phyloP scores from a whole-genome alignment of 2,797 vertebrate genomes.

The Zalophus californianus region DNA sequence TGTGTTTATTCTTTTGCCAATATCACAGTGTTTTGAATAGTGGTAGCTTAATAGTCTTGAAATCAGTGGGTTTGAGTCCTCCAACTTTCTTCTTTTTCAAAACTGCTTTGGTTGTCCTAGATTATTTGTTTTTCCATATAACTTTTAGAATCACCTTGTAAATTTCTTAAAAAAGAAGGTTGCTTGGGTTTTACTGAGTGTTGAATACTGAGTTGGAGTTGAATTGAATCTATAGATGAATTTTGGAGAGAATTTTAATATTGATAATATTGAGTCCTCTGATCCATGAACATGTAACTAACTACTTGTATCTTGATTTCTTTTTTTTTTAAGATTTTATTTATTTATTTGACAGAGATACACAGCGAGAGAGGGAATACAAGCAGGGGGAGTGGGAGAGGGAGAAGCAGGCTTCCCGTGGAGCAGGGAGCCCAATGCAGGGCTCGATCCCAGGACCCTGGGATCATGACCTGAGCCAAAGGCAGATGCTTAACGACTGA shows the following conservation, averaged over 20 bases:
- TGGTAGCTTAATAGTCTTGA: constrained; percentile 40
- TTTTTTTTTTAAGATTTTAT: background rate
- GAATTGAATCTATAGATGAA: background rate
- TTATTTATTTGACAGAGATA: no score
- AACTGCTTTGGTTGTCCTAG: constrained; percentile 37
- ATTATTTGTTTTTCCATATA: constrained; percentile 35
- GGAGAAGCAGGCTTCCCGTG: no score
- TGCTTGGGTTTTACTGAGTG: constrained; percentile 5
- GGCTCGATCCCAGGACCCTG: no score
- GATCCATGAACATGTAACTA: background rate
- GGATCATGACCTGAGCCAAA: no score
- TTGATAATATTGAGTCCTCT: constrained; percentile 30
- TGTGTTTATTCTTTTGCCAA: constrained; percentile 16
- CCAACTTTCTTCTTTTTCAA: background rate
- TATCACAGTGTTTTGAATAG: background rate
- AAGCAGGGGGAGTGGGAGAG: no score
- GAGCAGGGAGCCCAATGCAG: no score
- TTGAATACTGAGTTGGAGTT: background rate
- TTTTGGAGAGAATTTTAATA: background rate
- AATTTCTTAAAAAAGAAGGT: constrained; percentile 12
- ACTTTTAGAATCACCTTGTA: constrained; percentile 28
- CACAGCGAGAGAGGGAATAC: no score
- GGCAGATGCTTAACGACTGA: no score
- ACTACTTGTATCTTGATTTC: constrained; percentile 9
- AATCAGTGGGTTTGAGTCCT: constrained; percentile 5